Evolutionary conservation across 2,888 invertebrate species (phyloP).

Genomic region (Meiosimyza platycephala): DNA sequence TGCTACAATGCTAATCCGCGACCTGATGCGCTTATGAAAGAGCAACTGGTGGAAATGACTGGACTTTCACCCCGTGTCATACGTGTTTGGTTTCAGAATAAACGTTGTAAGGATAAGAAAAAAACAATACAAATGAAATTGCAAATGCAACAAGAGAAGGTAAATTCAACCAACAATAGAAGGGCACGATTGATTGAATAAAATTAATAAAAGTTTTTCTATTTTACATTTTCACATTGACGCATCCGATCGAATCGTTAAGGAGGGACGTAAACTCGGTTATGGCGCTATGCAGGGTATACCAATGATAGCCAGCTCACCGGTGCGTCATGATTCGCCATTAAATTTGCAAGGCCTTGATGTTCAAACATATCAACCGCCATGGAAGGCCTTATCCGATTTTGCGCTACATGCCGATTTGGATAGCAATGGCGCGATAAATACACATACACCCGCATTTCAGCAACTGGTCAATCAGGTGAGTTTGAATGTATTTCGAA

Average conservation of each 20-base stretch:
- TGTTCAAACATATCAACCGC: slow-evolving; percentile 91
- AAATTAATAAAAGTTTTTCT: slow-evolving; percentile 57
- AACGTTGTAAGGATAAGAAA: slow-evolving; percentile 97
- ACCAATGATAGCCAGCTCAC: slow-evolving; percentile 96
- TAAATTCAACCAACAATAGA: slow-evolving; percentile 85
- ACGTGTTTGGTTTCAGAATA: slow-evolving; percentile 99
- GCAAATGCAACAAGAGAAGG: slow-evolving; percentile 98
- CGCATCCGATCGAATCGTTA: neutral
- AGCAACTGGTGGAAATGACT: slow-evolving; percentile 99
- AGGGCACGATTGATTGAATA: slow-evolving; percentile 72
- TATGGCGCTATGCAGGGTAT: slow-evolving; percentile 97
- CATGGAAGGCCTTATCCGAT: slow-evolving; percentile 96
- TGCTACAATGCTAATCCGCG: slow-evolving; percentile 98
- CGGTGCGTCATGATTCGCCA: slow-evolving; percentile 89
- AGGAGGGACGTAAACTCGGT: slow-evolving; percentile 85
- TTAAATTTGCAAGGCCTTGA: slow-evolving; percentile 89
- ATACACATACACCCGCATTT: slow-evolving; percentile 90
- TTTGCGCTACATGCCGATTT: slow-evolving; percentile 95
- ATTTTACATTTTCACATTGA: slow-evolving; percentile 60
- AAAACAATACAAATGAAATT: slow-evolving; percentile 96
- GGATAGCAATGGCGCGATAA: slow-evolving; percentile 79
- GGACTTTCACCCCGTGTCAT: slow-evolving; percentile 96
- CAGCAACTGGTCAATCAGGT: slow-evolving; percentile 97
- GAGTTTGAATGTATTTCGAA: slow-evolving; percentile 48
- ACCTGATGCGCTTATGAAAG: slow-evolving; percentile 99